Conservation (phyloP, 2,113 vertebrate genomes). For the Perca flavescens region DNA sequence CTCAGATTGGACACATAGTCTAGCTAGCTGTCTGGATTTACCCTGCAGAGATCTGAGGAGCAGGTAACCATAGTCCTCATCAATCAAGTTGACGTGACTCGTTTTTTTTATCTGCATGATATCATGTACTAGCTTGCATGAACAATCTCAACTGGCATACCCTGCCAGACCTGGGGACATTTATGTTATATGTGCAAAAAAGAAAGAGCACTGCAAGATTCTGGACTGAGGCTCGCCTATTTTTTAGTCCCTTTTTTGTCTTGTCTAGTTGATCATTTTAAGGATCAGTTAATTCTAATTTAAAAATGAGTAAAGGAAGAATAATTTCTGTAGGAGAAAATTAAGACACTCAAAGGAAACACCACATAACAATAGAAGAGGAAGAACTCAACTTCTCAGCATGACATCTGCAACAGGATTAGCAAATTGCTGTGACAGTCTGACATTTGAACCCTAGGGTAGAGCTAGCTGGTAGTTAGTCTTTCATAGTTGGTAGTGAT, state of each 20-base stretch:
- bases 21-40: no score
- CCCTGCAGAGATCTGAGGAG: no score
- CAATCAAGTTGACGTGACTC: no score
- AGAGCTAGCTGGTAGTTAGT: slow-evolving; percentile 53
- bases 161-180: slow-evolving; percentile 28
- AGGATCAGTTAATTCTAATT: slow-evolving; percentile 13
- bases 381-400: slow-evolving; percentile 53
- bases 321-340: slow-evolving; percentile 8
- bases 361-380: slow-evolving; percentile 37
- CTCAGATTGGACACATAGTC: no score
- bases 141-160: slow-evolving; percentile 26
- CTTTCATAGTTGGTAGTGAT: slow-evolving; percentile 52
- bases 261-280: slow-evolving; percentile 3
- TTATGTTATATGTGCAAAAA: slow-evolving; percentile 19
- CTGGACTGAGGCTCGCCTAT: not conserved
- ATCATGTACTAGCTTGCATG: no score
- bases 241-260: not conserved
- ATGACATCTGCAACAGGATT: slow-evolving; percentile 63
- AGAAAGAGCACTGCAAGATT: not conserved
- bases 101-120: no score
- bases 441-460: slow-evolving; percentile 77
- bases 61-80: no score
- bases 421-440: slow-evolving; percentile 71
- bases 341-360: slow-evolving; percentile 29
- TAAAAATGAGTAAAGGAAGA: slow-evolving; percentile 33